Base-by-base conservation (phyloP, 2,888 invertebrate species). In the Bhutanitis thaidina region DNA sequence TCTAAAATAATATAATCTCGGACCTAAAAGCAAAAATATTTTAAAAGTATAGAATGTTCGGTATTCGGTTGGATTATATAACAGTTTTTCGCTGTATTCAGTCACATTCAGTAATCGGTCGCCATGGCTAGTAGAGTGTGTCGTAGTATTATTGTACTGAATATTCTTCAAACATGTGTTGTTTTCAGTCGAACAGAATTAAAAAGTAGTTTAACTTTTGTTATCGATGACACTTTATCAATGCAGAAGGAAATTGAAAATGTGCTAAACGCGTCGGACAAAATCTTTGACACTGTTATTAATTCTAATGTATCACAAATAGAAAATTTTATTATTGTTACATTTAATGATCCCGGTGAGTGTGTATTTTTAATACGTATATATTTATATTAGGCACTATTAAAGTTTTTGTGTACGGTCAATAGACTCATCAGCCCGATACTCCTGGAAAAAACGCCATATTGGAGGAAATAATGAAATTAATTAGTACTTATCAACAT, bases 301-400 rank as follows among this genome's bases (percentile, higher is more conserved):
- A 61, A 61, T 7, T 67, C 71, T 0, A 71, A 74, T 1, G 38
- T 54, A 5, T 77, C 80, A 1, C 67, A 69, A 20, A 75, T 85
- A 37, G 74, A 81, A 39, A 72, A 83, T 43, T 80, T 79, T 50
- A 45, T 82, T 47, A 47, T 86, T 32, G 71, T 84, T 1, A 81
- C 80, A 0, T 84, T 85, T 46, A 80, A 80, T 49, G 82, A 85
- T 57, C 78, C 81, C 9, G 58, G 83, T 83, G 58, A 69, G 45
- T 37, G 38, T 29, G 16, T 3, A 27, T 27, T 8, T 27, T 8
- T 27, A 27, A 7, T 27, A 27, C 5, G 5, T 5, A 20, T 4
- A 20, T 20, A 5, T 20, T 20, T n/a, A n/a, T 20, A 20, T 20
- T 20, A 20, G 20, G 2, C 20, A 5, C 20, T 20, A 20, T 20